phyloP scores from a whole-genome alignment of 1,140 invertebrate genomes.

The Chironomus striatipennis region DNA sequence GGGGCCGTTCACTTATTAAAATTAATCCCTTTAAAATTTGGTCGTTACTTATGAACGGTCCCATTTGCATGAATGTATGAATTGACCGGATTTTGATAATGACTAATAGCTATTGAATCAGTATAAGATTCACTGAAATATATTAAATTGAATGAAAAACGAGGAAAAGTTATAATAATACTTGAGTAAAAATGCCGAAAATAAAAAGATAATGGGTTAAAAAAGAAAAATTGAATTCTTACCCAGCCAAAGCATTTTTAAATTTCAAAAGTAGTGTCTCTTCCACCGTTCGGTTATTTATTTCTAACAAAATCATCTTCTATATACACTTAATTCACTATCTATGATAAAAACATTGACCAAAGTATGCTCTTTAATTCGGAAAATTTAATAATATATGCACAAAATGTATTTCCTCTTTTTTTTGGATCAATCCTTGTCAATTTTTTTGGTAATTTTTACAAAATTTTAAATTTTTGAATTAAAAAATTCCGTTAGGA shows the following conservation, averaged over 20 bases:
- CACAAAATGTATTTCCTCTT: too few species aligned
- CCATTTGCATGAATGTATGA: not conserved
- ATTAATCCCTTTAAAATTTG: too few species aligned
- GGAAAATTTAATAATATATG: not conserved
- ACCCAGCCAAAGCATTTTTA: conserved; percentile 90
- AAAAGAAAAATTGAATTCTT: conserved; percentile 47
- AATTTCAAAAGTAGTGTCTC: conserved; percentile 92
- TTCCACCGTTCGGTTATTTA: conserved; percentile 96
- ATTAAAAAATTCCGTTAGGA: too few species aligned
- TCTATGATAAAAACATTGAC: conserved; percentile 17
- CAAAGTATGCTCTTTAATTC: not conserved
- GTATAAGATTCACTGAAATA: not conserved
- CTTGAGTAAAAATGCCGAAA: not conserved
- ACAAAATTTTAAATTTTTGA: too few species aligned
- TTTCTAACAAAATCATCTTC: conserved; percentile 97
- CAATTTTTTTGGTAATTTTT: too few species aligned
- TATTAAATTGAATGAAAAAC: too few species aligned
- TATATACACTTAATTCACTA: conserved; percentile 27
- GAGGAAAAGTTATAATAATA: too few species aligned
- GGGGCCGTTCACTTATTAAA: too few species aligned
- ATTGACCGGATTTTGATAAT: too few species aligned
- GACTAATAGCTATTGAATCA: not conserved
- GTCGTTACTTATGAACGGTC: too few species aligned
- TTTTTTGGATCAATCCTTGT: too few species aligned
- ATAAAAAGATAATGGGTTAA: conserved; percentile 25